Base-by-base conservation (phyloP, 2,113 vertebrate species). In the Chloropsis cyanopogon region DNA sequence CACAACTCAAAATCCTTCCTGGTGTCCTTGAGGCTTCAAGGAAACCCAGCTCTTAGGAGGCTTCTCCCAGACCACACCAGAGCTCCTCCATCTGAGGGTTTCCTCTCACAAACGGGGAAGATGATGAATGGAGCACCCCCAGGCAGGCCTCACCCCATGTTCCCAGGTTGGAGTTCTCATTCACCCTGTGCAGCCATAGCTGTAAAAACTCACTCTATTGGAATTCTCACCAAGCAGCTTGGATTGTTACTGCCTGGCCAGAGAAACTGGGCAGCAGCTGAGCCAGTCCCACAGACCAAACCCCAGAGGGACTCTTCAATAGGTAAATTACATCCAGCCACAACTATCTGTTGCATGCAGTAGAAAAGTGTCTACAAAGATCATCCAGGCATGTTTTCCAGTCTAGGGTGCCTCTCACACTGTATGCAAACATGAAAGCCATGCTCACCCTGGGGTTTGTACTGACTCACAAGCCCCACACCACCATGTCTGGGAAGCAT, bases 311-410 rank as follows among this genome's bases (percentile, higher is more conserved):
- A 77, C 61, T 75, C 14, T 52, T 47, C 35, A 28, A 1, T 23
- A 47, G 47, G 63, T 79, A 85, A 87, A 80, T 18, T 11, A 42
- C 10, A 76, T 61, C 75, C 60, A 96, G 66, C 57, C 47, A 56
- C 47, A 63, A 72, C 10, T 54, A 31, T n/a, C 61, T 80, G 69
- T 90, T 95, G 90, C 94, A 96, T 95, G 93, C 88, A 90, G 69
- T 88, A 92, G 79, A 26, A 77, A 88, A 28, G 35, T 25, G 35
- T 91, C 78, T 84, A 35, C 41, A 72, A 59, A 28, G 26, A 91
- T 56, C 88, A 92, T 87, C 70, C 86, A 85, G 70, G 70, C 73
- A 72, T 87, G 91, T 85, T 94, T 78, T 77, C 57, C 54, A 53
- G 77, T 78, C 57, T 23, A 89, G 63, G 66, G 73, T 65, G 42